Base-by-base conservation (phyloP, 1,140 invertebrate species). In the Atta colombica region DNA sequence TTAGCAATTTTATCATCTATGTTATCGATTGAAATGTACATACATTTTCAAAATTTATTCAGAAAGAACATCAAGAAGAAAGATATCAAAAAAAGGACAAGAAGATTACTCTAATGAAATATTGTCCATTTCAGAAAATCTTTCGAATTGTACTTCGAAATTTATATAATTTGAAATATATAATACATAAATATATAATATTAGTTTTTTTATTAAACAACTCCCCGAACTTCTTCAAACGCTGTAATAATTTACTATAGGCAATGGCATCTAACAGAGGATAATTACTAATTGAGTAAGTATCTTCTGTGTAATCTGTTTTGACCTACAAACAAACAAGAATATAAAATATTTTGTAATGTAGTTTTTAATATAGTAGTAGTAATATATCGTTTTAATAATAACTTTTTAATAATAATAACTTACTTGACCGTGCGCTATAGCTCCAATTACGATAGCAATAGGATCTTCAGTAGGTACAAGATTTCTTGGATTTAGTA, bases 211-310 rank as follows among this genome's bases (percentile, higher is more conserved):
- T 61, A 90, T 72, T 96, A 98, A 68, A 97, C 94, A 91, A 99
- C 96, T 85, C 96, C 97, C 99, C 99, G 99, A 68, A 97, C 97
- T 96, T 99, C 98, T 96, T 99, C 99, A 96, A 99, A 99, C 35
- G 98, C 99, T 66, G 97, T 97, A 95, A 99, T n/a, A 99, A 93
- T 96, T 99, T 99, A 28, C 98, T 97, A 96, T 99, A 99, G 0
- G 99, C 98, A 49, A 99, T 96, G 45, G 99, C 99, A 45, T 98
- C 99, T 77, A 99, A 99, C 18, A 99, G 95, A 16, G 99, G 99
- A 96, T 99, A 99, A 93, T 98, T 98, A 93, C 98, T 99, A 49
- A 99, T 98, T 2, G 99, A 99, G 92, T 99, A 96, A 0, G 97
- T 97, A 81, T 98, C 97, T 96, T 99, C 99, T 14, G 97, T 97